Evolutionary conservation across 2,888 invertebrate genomes (phyloP), one percentile per base, ranked within the genome.

Genomic region (Choristoneura rosaceana): DNA sequence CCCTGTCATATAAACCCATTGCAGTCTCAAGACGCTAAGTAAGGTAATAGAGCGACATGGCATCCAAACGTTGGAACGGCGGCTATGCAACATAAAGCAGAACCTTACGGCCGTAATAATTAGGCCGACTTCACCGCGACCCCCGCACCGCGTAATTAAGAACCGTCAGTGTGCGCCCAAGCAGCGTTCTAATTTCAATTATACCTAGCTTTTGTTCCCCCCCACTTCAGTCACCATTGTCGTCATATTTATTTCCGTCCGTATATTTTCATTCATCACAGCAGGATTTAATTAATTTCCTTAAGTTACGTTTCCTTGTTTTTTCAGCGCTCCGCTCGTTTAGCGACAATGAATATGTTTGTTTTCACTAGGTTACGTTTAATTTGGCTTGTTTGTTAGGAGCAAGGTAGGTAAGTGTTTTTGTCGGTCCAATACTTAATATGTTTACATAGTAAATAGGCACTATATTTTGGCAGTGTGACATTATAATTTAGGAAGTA

Each of bases 151-250:
- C 67, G 76, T 79, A 78, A 80, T 78, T 77, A 77, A 75, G 74
- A 63, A 38, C 62, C 63, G 52, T 63, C 69, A 47, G 68, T 66
- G 25, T 55, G 62, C 74, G 67, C 63, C 63, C 71, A 61, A 77
- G 76, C 76, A 77, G 74, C 74, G 76, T 82, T 79, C 76, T 78
- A 81, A 76, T 82, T 80, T 76, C 80, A 81, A 81, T 81, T 81
- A 79, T 75, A 61, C 76, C 75, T 70, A 65, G 59, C 79, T 75
- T 80, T 82, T 81, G 80, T 81, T 77, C 76, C 74, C 76, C 74
- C 71, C 67, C 76, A 75, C 75, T 74, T 75, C 70, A 67, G 70
- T 71, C 59, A 47, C 76, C 62, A 79, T 81, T 81, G 81, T 81
- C 78, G 75, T 80, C 78, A 74, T 76, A 75, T 76, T 76, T 75